A percentile compares a stretch with the other conserved stretches of the same genome.
phyloP scores from a whole-genome alignment of 2,888 invertebrate genomes.

The Hemicrepidius hirtus region DNA sequence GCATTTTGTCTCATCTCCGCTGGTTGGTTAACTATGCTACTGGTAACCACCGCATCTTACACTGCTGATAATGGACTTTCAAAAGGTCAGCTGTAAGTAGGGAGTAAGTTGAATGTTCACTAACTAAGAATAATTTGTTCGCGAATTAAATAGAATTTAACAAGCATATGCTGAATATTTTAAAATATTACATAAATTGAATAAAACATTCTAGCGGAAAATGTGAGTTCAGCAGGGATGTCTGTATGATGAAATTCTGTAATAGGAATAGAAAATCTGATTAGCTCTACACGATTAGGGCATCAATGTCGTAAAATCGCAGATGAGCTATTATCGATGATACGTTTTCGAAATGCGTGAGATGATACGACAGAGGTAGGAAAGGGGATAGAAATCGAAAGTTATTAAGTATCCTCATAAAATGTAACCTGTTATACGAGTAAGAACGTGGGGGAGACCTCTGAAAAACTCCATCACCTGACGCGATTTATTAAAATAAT shows the following conservation, averaged over 20 bases:
- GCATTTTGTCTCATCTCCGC: slow-evolving; percentile 6
- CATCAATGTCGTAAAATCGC: slow-evolving; percentile 14
- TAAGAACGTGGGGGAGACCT: background rate
- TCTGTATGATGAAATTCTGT: background rate
- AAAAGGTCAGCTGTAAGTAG: background rate
- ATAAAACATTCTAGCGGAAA: background rate
- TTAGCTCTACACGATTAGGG: slow-evolving; percentile 15
- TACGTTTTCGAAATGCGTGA: slow-evolving; percentile 24
- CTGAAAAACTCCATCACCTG: background rate
- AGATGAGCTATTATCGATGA: slow-evolving; percentile 30
- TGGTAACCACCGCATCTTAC: slow-evolving; percentile 12
- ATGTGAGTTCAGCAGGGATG: background rate
- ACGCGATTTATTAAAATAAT: no score
- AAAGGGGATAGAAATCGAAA: slow-evolving; percentile 28
- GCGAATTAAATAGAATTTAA: no score
- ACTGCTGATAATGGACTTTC: background rate
- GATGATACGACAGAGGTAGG: slow-evolving; percentile 4
- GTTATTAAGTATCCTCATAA: slow-evolving; percentile 20
- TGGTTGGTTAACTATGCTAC: background rate
- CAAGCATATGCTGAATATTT: no score
- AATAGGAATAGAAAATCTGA: background rate
- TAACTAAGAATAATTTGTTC: no score
- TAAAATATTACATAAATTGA: no score
- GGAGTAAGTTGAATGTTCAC: background rate
- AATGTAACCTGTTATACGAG: slow-evolving; percentile 5